A percentile compares a stretch with the other conserved stretches of the same genome.
These are phyloP conservation scores for Sciurus niger DNA, from an alignment of 2,113 vertebrate species.

Conservation along the genomic window DNA sequence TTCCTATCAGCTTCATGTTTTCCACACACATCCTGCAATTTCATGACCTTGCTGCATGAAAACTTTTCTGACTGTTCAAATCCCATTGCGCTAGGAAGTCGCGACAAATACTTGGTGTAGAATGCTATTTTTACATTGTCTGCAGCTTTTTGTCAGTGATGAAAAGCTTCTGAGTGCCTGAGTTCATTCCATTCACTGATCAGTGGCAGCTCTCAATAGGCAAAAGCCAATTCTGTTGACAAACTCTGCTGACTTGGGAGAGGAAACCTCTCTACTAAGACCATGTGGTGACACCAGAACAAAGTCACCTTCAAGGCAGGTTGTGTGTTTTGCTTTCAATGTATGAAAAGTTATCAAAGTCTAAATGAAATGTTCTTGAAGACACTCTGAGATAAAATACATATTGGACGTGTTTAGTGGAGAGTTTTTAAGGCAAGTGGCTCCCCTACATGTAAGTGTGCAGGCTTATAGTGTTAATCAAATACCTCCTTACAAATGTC, in stretches of 20 bases:
- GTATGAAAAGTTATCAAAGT: background rate
- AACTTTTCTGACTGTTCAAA: background rate
- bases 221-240: conserved; percentile 46
- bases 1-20: background rate
- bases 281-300: background rate
- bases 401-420: background rate
- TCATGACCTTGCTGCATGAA: background rate
- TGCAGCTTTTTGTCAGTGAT: conserved; percentile 58
- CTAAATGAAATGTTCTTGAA: background rate
- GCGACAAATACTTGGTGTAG: conserved; percentile 11
- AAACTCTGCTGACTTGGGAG: background rate
- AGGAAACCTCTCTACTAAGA: conserved; percentile 36
- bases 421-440: background rate
- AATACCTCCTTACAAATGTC: background rate
- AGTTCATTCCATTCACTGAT: conserved; percentile 46
- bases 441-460: background rate
- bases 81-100: background rate
- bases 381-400: background rate
- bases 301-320: conserved; percentile 42
- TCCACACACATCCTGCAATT: background rate
- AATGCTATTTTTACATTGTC: conserved; percentile 51
- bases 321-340: background rate
- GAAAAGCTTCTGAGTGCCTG: conserved; percentile 31
- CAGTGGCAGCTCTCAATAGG: conserved; percentile 47
- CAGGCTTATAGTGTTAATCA: background rate